These are phyloP conservation scores for Apantesis nais DNA, from an alignment of 2,888 invertebrate genomes.

Conservation along the genomic window DNA sequence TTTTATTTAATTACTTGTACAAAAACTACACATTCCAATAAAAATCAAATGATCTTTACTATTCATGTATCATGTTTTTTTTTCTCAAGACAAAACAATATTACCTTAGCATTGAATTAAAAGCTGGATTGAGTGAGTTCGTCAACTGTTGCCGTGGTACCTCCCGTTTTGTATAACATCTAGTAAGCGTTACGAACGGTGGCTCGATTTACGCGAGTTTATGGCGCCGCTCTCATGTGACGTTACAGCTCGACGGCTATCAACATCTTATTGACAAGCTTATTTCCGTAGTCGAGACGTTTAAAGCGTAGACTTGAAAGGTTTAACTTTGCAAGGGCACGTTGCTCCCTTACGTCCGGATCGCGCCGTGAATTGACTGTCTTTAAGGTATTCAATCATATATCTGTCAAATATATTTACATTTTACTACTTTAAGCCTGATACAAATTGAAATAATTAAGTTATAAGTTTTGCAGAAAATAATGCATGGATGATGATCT, in stretches of 20 bases:
- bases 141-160: slow-evolving; percentile 7
- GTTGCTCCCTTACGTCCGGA: background rate
- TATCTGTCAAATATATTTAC: background rate
- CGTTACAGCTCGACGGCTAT: slow-evolving; percentile 17
- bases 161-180: slow-evolving; percentile 10
- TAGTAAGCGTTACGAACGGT: slow-evolving; percentile 9
- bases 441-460: no score
- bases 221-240: slow-evolving; percentile 18
- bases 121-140: background rate
- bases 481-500: no score
- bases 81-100: background rate
- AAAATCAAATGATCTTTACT: no score
- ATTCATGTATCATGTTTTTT: background rate
- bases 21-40: no score
- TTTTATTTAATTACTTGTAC: no score
- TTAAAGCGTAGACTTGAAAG: background rate
- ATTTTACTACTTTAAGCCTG: no score
- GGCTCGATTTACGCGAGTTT: slow-evolving; percentile 12
- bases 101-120: background rate
- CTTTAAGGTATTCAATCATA: background rate
- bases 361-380: background rate
- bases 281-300: slow-evolving; percentile 38
- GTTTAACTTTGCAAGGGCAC: background rate
- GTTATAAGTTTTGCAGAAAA: no score
- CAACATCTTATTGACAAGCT: slow-evolving; percentile 46